Evolutionary conservation across 2,888 invertebrate genomes (phyloP).

Genomic region (Caenorhabditis sp.): DNA sequence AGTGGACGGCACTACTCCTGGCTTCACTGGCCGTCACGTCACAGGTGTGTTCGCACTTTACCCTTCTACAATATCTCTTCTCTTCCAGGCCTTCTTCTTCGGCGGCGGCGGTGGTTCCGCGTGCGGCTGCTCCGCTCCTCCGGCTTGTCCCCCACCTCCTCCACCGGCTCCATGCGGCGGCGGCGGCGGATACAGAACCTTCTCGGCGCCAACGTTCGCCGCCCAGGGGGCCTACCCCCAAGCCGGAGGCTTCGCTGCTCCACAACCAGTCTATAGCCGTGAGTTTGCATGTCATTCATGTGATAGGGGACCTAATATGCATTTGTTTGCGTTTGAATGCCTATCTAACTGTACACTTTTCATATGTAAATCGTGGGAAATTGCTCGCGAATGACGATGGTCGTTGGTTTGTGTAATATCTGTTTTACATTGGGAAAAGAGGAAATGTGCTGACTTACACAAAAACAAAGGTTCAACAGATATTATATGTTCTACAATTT

Average conservation of each 20-base stretch:
- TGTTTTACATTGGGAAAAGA: no score
- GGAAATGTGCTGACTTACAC: no score
- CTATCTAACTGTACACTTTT: no score
- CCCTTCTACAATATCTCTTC: background rate
- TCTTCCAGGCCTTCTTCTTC: constrained; percentile 68
- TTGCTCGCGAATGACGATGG: no score
- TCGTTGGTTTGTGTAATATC: no score
- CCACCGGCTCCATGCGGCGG: constrained; percentile 53
- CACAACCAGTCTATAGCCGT: constrained; percentile 29
- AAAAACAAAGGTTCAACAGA: no score
- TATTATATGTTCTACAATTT: no score
- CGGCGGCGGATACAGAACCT: constrained; percentile 47
- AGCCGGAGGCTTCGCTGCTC: no score
- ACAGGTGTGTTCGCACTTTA: constrained; percentile 20
- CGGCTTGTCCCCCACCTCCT: constrained; percentile 60
- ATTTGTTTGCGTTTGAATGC: no score
- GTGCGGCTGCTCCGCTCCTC: constrained; percentile 61
- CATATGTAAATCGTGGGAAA: no score
- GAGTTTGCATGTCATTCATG: background rate
- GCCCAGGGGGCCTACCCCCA: constrained; percentile 35
- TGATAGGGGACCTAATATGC: no score
- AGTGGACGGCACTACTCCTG: constrained; percentile 9
- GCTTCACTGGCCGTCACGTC: constrained; percentile 5
- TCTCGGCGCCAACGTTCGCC: constrained; percentile 34
- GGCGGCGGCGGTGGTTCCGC: constrained; percentile 54